Conservation (phyloP, 2,113 vertebrate genomes). For the Syngnathus typhle region DNA sequence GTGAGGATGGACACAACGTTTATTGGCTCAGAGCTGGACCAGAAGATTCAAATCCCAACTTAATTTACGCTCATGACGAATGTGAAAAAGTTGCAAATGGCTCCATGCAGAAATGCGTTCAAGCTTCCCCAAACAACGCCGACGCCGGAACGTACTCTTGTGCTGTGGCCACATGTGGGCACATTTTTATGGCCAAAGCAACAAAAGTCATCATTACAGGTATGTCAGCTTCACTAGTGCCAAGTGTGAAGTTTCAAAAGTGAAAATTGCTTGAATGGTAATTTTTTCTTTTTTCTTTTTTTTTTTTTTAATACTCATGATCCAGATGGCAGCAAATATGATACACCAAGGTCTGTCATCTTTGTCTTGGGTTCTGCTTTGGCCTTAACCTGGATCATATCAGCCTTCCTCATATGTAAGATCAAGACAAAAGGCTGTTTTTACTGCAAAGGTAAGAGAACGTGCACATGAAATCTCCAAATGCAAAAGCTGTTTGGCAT, state of each 20-base stretch:
- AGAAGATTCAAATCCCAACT: slow-evolving; percentile 2
- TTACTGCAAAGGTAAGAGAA: neutral
- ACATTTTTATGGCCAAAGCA: slow-evolving; percentile 18
- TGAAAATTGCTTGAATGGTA: neutral
- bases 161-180: slow-evolving; percentile 12
- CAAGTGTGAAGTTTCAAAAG: too few relatives aligned
- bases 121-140: slow-evolving; percentile 8
- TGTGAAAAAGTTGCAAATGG: neutral
- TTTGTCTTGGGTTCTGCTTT: slow-evolving; percentile 15
- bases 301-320: neutral
- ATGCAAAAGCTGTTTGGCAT: too few relatives aligned
- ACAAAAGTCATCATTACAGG: slow-evolving; percentile 12
- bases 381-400: slow-evolving; percentile 4
- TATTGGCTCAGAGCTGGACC: slow-evolving; percentile 35
- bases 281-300: too few relatives aligned
- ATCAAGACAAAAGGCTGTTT: slow-evolving; percentile 14
- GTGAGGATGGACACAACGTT: slow-evolving; percentile 13
- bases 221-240: neutral
- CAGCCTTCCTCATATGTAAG: slow-evolving; percentile 10
- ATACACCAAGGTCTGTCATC: fast-evolving
- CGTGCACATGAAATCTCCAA: neutral
- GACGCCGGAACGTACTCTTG: slow-evolving; percentile 25
- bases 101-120: slow-evolving; percentile 1
- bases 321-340: neutral
- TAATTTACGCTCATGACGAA: slow-evolving; percentile 6